A percentile compares a stretch with the other conserved stretches of the same genome.
Evolutionary conservation across 2,113 vertebrate species (phyloP).

Genomic region (Ranitomeya imitator): DNA sequence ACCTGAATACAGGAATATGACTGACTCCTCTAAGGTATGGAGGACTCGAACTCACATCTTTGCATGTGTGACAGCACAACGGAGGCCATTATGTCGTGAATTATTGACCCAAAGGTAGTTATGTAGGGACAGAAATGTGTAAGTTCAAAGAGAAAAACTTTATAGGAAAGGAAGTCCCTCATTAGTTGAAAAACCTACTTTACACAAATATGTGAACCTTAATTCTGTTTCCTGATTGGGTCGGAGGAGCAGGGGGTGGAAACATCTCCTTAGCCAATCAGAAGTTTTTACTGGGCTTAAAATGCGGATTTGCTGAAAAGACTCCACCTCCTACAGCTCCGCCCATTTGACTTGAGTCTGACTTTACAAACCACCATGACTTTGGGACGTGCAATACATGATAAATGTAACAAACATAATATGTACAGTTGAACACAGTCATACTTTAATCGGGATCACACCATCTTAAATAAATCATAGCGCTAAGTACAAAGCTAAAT

Average conservation of each 20-base stretch:
- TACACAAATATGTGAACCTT: background rate
- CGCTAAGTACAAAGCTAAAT: background rate
- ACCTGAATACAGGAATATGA: no score
- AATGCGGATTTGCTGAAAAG: background rate
- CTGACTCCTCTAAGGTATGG: no score
- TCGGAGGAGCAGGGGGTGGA: background rate
- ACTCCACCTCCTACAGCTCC: background rate
- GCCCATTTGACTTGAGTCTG: background rate
- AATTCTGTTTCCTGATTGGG: background rate
- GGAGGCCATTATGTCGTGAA: background rate
- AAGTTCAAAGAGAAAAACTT: background rate
- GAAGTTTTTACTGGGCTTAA: background rate
- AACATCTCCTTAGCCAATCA: background rate
- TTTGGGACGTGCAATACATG: background rate
- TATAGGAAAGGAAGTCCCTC: background rate
- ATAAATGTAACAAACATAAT: background rate
- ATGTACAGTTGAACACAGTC: background rate
- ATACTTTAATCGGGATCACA: background rate
- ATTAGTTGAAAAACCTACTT: background rate
- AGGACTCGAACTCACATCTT: no score
- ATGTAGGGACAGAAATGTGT: no score
- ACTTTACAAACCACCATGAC: background rate
- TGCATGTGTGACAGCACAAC: background rate
- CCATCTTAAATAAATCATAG: conserved; percentile 6
- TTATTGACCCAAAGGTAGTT: no score